A percentile compares a stretch with the other conserved stretches of the same genome.
These are phyloP conservation scores for Dendrolimus houi DNA, from an alignment of 2,888 invertebrate species.

Conservation along the genomic window DNA sequence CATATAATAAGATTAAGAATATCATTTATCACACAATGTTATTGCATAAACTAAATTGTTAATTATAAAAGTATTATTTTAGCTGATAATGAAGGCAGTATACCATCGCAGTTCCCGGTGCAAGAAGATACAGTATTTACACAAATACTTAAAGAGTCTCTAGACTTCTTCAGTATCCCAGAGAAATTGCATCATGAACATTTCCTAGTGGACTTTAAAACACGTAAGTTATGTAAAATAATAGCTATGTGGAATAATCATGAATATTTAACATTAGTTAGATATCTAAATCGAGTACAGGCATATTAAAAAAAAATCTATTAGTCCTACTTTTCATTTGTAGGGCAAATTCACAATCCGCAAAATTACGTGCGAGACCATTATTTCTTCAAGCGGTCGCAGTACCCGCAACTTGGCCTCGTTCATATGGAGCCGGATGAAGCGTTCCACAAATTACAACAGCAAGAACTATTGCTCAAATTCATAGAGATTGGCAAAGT, in stretches of 20 bases:
- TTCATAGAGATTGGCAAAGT: constrained; percentile 99
- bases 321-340: constrained; percentile 1
- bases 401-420: constrained; percentile 97
- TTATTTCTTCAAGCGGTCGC: constrained; percentile 96
- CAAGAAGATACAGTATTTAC: constrained; percentile 98
- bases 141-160: constrained; percentile 94
- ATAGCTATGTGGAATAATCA: too few relatives aligned
- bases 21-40: background rate
- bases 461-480: constrained; percentile 93
- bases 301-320: too few relatives aligned
- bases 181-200: constrained; percentile 92
- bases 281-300: too few relatives aligned
- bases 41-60: background rate
- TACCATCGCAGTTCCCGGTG: constrained; percentile 98
- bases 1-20: background rate
- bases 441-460: constrained; percentile 92
- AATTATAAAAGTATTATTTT: constrained; percentile 8
- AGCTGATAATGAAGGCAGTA: constrained; percentile 93
- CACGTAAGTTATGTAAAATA: constrained; percentile 80
- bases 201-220: constrained; percentile 98
- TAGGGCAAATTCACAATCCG: constrained; percentile 97
- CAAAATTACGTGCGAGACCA: constrained; percentile 96
- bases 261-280: too few relatives aligned
- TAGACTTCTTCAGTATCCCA: constrained; percentile 98
- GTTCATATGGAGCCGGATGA: constrained; percentile 95